phyloP scores from a whole-genome alignment of 2,888 invertebrate species.

The Macrosoma leucophasiata region DNA sequence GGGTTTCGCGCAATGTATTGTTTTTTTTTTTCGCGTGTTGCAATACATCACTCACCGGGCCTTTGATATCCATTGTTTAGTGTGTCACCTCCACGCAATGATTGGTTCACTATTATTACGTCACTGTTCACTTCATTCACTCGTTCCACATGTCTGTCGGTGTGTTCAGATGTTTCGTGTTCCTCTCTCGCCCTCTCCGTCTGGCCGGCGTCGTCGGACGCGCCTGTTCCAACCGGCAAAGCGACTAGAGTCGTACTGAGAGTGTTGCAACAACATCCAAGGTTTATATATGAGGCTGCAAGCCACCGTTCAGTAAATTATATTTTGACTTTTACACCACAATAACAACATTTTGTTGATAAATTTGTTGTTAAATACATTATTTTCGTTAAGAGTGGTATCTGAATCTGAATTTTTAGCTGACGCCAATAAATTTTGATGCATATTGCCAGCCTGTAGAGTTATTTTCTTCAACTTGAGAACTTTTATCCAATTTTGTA shows the following conservation, averaged over 20 bases:
- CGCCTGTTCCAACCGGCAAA: slow-evolving; percentile 74
- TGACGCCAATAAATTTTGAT: too few relatives aligned
- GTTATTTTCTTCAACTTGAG: too few relatives aligned
- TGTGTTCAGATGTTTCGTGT: slow-evolving; percentile 46
- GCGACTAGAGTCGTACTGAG: slow-evolving; percentile 77
- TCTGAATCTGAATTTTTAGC: too few relatives aligned
- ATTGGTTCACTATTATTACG: slow-evolving; percentile 53
- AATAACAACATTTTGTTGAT: too few relatives aligned
- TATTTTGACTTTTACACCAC: slow-evolving; percentile 34
- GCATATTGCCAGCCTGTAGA: too few relatives aligned
- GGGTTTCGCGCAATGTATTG: slow-evolving; percentile 15
- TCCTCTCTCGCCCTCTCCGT: slow-evolving; percentile 75
- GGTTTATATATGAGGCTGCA: slow-evolving; percentile 71
- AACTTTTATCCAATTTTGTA: too few relatives aligned
- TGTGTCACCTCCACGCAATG: slow-evolving; percentile 42
- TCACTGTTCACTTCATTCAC: slow-evolving; percentile 72
- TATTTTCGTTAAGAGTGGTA: too few relatives aligned
- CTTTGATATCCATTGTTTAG: slow-evolving; percentile 66
- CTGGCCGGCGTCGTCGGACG: slow-evolving; percentile 61
- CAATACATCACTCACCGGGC: slow-evolving; percentile 50
- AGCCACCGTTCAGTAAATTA: slow-evolving; percentile 40
- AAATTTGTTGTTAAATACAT: too few relatives aligned
- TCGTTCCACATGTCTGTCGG: slow-evolving; percentile 62
- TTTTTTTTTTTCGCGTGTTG: slow-evolving; percentile 16
- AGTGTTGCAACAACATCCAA: slow-evolving; percentile 68